phyloP scores from a whole-genome alignment of 2,888 invertebrate species.

The Perdita meconis region DNA sequence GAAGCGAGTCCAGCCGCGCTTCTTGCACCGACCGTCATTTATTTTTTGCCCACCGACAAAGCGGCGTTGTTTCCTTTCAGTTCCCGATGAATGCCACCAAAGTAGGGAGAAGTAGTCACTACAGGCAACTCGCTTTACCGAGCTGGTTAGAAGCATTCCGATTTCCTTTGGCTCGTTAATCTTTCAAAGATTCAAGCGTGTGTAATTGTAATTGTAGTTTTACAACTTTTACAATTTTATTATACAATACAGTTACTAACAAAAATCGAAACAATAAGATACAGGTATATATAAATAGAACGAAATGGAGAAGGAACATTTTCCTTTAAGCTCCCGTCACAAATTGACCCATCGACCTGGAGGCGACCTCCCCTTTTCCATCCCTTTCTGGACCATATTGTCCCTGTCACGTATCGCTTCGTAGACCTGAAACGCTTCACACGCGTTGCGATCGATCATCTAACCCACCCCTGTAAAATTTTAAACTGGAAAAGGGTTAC shows the following conservation, averaged over 20 bases:
- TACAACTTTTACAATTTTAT: background rate
- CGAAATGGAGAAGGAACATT: background rate
- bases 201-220: background rate
- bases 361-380: slow-evolving; percentile 28
- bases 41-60: slow-evolving; percentile 18
- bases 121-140: background rate
- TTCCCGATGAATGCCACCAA: slow-evolving; percentile 17
- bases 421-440: slow-evolving; percentile 67
- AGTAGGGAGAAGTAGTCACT: background rate
- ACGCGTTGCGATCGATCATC: slow-evolving; percentile 52
- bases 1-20: slow-evolving; percentile 52
- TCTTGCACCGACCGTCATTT: slow-evolving; percentile 52
- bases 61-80: slow-evolving; percentile 17
- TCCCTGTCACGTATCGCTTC: slow-evolving; percentile 54
- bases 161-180: background rate
- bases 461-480: slow-evolving; percentile 68
- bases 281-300: background rate
- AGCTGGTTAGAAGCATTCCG: no score
- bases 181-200: background rate
- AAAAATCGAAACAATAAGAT: background rate
- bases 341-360: slow-evolving; percentile 53
- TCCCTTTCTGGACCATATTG: slow-evolving; percentile 64
- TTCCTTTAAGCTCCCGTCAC: slow-evolving; percentile 25
- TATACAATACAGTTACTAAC: no score
- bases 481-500: slow-evolving; percentile 79